phyloP scores from a whole-genome alignment of 2,888 invertebrate genomes.

The Sesia bembeciformis region DNA sequence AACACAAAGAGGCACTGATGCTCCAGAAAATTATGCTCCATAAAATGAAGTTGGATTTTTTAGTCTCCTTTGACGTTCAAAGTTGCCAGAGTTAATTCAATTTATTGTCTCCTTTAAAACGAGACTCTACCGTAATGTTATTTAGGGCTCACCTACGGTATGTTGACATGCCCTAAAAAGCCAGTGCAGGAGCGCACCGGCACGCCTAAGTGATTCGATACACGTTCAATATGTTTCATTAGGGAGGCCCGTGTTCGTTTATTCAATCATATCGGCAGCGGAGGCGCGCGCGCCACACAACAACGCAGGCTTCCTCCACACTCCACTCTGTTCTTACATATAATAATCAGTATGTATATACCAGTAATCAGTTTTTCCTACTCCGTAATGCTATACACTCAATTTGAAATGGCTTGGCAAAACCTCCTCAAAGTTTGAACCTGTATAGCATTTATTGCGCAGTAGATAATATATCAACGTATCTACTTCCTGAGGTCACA shows the following conservation, averaged over 20 bases:
- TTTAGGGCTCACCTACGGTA: constrained; percentile 66
- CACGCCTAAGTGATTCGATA: constrained; percentile 70
- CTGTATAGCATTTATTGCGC: no score
- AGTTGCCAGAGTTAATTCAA: constrained; percentile 63
- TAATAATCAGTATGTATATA: no score
- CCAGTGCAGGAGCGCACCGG: constrained; percentile 61
- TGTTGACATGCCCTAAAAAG: constrained; percentile 58
- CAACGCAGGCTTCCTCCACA: constrained; percentile 32
- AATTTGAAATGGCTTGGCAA: constrained; percentile 23
- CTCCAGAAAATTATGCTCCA: constrained; percentile 58
- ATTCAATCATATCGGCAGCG: constrained; percentile 66
- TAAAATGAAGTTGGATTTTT: constrained; percentile 56
- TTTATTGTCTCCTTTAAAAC: constrained; percentile 69
- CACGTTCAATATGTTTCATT: constrained; percentile 74
- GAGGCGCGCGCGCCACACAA: constrained; percentile 36
- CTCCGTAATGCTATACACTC: constrained; percentile 49
- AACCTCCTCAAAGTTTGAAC: no score
- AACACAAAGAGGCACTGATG: constrained; percentile 45
- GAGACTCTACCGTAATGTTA: constrained; percentile 60
- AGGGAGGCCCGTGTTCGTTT: constrained; percentile 59
- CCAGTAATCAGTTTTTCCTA: constrained; percentile 60
- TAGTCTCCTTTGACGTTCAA: constrained; percentile 59
- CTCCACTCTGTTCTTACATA: constrained; percentile 40
- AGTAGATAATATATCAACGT: no score
- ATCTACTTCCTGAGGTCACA: no score